These are phyloP conservation scores for Pipistrellus pipistrellus DNA, from an alignment of 2,797 vertebrate species.

Conservation along the genomic window DNA sequence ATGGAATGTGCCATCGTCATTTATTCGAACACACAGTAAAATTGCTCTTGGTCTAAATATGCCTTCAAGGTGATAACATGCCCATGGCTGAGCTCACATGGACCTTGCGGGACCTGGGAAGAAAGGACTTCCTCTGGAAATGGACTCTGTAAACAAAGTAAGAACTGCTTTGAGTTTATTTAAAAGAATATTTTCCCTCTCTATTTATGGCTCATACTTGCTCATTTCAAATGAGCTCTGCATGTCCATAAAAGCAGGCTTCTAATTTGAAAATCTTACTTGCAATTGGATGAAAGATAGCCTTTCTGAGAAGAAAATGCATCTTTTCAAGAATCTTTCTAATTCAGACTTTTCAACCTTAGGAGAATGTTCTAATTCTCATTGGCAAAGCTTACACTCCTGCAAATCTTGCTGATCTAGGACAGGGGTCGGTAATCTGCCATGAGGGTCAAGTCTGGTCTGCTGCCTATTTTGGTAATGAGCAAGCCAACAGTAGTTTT, in stretches of 20 bases:
- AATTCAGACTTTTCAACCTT: background rate
- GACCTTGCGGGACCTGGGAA: background rate
- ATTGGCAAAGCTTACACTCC: background rate
- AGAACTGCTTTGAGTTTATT: conserved; percentile 8
- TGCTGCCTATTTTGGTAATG: background rate
- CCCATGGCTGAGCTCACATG: background rate
- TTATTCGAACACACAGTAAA: background rate
- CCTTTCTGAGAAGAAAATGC: background rate
- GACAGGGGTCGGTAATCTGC: background rate
- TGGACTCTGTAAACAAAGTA: background rate
- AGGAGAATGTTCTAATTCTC: background rate
- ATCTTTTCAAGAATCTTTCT: conserved; percentile 18
- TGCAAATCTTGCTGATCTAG: background rate
- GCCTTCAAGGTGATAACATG: background rate
- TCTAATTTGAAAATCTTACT: conserved; percentile 39
- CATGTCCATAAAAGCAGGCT: background rate
- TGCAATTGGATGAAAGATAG: background rate
- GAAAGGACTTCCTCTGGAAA: conserved; percentile 49
- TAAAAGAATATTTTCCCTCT: conserved; percentile 1
- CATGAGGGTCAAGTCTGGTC: background rate
- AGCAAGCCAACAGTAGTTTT: background rate
- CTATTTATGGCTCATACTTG: background rate
- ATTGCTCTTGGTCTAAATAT: background rate
- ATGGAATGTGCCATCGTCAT: background rate
- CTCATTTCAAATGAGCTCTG: conserved; percentile 22